Conservation (phyloP, 23 tunicate genomes). For the Styela plicata region DNA sequence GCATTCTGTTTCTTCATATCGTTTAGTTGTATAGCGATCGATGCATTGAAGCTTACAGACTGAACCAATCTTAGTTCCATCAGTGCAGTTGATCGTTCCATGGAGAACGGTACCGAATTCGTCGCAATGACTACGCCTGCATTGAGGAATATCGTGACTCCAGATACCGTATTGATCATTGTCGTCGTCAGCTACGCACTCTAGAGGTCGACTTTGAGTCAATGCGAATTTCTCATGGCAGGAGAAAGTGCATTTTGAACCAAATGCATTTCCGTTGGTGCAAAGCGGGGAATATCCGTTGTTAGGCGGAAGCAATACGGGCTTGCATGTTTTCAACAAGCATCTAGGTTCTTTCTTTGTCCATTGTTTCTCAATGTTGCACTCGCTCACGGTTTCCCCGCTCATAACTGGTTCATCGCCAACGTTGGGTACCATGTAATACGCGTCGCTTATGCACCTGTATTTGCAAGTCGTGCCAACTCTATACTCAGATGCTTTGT, state of each 20-base stretch:
- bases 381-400: neutral
- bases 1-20: slow-evolving; percentile 20
- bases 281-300: slow-evolving; percentile 15
- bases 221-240: slow-evolving; percentile 1
- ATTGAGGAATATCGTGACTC: slow-evolving; percentile 15
- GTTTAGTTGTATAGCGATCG: slow-evolving; percentile 7
- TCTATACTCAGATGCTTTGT: slow-evolving; percentile 6
- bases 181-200: slow-evolving; percentile 23
- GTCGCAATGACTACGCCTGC: slow-evolving; percentile 25
- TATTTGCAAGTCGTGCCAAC: slow-evolving; percentile 22
- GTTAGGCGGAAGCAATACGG: neutral
- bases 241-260: slow-evolving; percentile 19
- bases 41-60: slow-evolving; percentile 18
- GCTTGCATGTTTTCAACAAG: slow-evolving; percentile 1
- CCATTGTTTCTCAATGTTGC: slow-evolving; percentile 23
- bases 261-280: slow-evolving; percentile 24
- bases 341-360: slow-evolving; percentile 18
- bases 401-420: neutral
- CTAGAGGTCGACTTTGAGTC: slow-evolving; percentile 13
- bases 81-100: slow-evolving; percentile 19
- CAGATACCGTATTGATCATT: slow-evolving; percentile 22
- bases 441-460: slow-evolving; percentile 21
- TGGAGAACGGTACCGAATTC: slow-evolving; percentile 13
- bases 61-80: slow-evolving; percentile 25
- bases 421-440: slow-evolving; percentile 22